Conservation (phyloP, 2,888 invertebrate species). For the Eugnorisma glareosa region DNA sequence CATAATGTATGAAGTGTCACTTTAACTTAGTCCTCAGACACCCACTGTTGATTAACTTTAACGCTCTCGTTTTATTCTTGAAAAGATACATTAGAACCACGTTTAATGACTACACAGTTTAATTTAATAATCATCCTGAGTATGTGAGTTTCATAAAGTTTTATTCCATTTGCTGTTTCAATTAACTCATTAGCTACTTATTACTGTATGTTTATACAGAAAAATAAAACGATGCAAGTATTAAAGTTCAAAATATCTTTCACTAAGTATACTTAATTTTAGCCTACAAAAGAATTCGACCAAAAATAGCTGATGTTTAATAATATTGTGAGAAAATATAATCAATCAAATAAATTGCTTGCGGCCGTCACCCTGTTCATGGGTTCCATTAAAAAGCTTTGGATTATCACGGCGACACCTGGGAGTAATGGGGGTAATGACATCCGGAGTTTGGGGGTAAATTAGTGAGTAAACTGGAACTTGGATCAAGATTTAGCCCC, state of each 20-base stretch:
- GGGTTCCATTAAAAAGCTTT: constrained; percentile 58
- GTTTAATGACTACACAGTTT: neutral
- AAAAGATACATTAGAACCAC: neutral
- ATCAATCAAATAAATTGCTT: constrained; percentile 60
- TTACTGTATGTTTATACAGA: neutral
- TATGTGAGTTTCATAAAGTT: neutral
- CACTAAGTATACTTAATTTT: neutral
- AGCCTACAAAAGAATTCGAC: constrained; percentile 1
- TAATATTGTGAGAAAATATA: constrained; percentile 53
- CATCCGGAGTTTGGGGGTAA: constrained; percentile 25
- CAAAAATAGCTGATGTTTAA: constrained; percentile 37
- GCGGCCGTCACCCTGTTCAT: constrained; percentile 51
- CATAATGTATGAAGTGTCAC: neutral
- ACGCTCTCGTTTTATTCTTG: neutral
- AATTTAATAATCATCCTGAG: neutral
- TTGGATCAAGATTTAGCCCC: constrained; percentile 23
- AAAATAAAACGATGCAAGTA: neutral
- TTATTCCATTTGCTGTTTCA: neutral
- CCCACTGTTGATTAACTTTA: neutral
- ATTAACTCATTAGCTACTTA: neutral
- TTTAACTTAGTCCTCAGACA: neutral
- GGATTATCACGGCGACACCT: constrained; percentile 53
- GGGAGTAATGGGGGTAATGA: constrained; percentile 39
- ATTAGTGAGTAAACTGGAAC: constrained; percentile 30
- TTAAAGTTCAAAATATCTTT: constrained; percentile 21